Base-by-base conservation (phyloP, 2,888 invertebrate genomes). In the Zonitis immaculata region DNA sequence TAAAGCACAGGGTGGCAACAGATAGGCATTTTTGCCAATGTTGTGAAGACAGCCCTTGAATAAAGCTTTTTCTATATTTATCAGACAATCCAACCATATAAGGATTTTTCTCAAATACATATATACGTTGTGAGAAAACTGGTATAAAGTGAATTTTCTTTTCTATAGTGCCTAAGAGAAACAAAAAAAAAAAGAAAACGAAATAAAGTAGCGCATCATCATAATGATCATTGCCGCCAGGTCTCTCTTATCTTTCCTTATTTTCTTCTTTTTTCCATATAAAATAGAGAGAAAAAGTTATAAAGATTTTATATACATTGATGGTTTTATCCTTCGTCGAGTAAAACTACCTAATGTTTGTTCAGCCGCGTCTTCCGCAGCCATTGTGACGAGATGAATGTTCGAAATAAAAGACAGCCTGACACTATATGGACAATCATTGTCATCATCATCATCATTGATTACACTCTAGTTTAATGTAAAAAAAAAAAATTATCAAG, bases 361-460 rank as follows among this genome's bases (percentile, higher is more conserved):
- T 57, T 57, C 57, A 57, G 57, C 57, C 57, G 57, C 53, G 48
- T 57, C 57, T 56, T 56, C 49, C 50, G 51, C 55, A 51, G 55
- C 51, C 55, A 55, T 51, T 51, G 45, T 51, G 45, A 45, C 27
- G 50, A 52, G 52, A 54, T 47, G 51, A 51, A 55, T 55, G 49
- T 55, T 49, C 30, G 35, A 47, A 6, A n/a, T n/a, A n/a, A n/a
- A 39, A 9, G 54, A 54, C 51, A 50, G 46, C 42, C 27, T 44
- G 44, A 44, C 44, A 44, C 27, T 46, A 30, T 43, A 47, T 44
- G 52, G 27, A 44, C 44, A 44, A 27, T 44, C 14, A 42, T 47
- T 45, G 22, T 39, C 47, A 47, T 32, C 44, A 42, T 14, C 48
- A 42, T n/a, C 39, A 18, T 44, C 44, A 44, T 39, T 18, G n/a